These are phyloP conservation scores for Chiridota heheva DNA, from an alignment of 35 echinoderm and acorn worm species.

Conservation along the genomic window DNA sequence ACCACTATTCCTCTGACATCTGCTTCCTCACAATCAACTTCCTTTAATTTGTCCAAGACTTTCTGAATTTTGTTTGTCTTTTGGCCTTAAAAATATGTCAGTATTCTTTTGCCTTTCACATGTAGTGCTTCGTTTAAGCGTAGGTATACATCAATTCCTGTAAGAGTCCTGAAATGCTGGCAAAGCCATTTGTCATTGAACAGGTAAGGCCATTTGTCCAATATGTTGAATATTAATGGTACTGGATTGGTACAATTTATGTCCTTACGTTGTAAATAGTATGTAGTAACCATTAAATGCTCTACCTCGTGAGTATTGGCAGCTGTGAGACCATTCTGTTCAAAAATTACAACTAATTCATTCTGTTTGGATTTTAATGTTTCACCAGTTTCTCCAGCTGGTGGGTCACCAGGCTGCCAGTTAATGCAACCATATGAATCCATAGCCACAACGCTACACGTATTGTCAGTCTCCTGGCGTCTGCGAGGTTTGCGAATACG, in stretches of 20 bases:
- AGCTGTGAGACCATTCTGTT: background rate
- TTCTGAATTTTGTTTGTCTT: background rate
- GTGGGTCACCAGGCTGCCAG: background rate
- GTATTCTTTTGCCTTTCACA: background rate
- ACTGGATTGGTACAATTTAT: background rate
- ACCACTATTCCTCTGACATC: background rate
- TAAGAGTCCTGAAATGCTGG: background rate
- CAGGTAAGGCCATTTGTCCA: background rate
- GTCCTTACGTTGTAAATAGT: background rate
- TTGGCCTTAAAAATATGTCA: background rate
- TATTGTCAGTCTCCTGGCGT: background rate
- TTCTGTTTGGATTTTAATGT: background rate
- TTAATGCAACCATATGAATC: conserved; percentile 14
- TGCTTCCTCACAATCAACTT: background rate
- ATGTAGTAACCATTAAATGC: background rate
- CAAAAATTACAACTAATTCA: background rate
- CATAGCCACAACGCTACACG: background rate
- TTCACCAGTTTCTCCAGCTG: background rate
- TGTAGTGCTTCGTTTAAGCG: background rate
- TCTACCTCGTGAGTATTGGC: background rate
- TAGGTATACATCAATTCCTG: background rate
- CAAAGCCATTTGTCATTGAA: background rate
- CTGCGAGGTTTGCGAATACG: background rate
- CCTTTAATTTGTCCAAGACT: background rate
- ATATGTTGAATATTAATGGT: background rate